Conservation (phyloP, 2,888 invertebrate species). For the Allacma fusca region DNA sequence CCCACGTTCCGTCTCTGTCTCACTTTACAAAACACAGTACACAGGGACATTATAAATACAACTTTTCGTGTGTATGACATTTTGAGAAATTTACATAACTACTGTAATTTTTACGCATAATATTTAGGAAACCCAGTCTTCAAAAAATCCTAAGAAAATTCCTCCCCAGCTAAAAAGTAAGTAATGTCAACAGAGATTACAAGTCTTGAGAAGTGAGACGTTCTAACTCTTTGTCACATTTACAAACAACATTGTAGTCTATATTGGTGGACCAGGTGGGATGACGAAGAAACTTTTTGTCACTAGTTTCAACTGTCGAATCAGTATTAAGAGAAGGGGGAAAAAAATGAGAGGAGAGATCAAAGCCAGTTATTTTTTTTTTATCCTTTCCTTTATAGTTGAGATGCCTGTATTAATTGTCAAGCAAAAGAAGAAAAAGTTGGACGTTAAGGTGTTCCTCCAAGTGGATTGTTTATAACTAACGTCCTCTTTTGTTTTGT, state of each 20-base stretch:
- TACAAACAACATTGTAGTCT: not conserved
- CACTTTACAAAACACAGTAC: not conserved
- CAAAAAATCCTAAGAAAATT: too few relatives aligned
- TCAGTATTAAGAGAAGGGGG: not conserved
- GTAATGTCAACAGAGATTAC: too few relatives aligned
- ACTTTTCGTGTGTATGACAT: too few relatives aligned
- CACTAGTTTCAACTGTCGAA: not conserved
- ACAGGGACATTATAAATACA: too few relatives aligned
- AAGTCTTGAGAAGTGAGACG: too few relatives aligned
- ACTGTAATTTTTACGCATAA: too few relatives aligned
- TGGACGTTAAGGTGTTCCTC: not conserved
- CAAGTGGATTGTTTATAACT: slow-evolving; percentile 8
- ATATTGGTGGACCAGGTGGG: slow-evolving; percentile 20
- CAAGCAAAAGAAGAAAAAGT: slow-evolving; percentile 11
- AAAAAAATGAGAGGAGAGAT: slow-evolving; percentile 6
- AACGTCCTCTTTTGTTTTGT: slow-evolving; percentile 6
- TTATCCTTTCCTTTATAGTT: not conserved
- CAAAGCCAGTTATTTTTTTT: not conserved
- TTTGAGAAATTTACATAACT: too few relatives aligned
- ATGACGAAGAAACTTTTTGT: slow-evolving; percentile 19
- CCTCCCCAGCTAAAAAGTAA: too few relatives aligned
- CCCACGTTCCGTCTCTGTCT: not conserved
- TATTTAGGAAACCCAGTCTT: too few relatives aligned
- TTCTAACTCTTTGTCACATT: not conserved
- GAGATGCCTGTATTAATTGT: not conserved